These are phyloP conservation scores for Xiphorhynchus erythropygius DNA, from an alignment of 2,797 vertebrate genomes.

Conservation along the genomic window DNA sequence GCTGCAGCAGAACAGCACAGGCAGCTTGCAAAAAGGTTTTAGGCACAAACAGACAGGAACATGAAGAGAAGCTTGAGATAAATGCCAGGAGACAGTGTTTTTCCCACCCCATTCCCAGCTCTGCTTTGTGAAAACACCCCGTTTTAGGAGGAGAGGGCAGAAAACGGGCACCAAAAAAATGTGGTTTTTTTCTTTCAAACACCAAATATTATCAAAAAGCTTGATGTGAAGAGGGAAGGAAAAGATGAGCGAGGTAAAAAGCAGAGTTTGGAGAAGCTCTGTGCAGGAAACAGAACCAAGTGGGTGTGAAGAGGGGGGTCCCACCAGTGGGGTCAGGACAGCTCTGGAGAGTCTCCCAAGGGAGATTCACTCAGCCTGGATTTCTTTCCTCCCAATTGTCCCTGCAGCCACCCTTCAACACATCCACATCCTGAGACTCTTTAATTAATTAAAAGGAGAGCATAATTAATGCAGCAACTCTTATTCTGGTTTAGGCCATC, in stretches of 20 bases:
- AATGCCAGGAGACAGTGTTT: neutral
- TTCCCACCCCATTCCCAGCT: neutral
- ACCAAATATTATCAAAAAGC: neutral
- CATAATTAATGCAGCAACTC: constrained; percentile 31
- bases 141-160: neutral
- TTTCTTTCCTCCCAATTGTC: neutral
- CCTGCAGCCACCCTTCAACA: neutral
- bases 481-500: neutral
- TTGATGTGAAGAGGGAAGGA: neutral
- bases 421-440: neutral
- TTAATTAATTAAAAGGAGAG: constrained; percentile 40
- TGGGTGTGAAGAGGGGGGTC: neutral
- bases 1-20: neutral
- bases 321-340: neutral
- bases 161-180: neutral
- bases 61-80: neutral
- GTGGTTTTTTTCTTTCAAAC: neutral
- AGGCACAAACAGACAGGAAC: neutral
- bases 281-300: fast-evolving
- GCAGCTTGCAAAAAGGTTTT: neutral
- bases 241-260: neutral
- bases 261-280: neutral
- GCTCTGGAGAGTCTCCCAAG: neutral
- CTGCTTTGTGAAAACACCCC: neutral
- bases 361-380: neutral